Percentiles rank a stretch among this genome's conserved stretches.
Conservation (phyloP, 2,888 invertebrate genomes). For the Cryptosula pallasiana region DNA sequence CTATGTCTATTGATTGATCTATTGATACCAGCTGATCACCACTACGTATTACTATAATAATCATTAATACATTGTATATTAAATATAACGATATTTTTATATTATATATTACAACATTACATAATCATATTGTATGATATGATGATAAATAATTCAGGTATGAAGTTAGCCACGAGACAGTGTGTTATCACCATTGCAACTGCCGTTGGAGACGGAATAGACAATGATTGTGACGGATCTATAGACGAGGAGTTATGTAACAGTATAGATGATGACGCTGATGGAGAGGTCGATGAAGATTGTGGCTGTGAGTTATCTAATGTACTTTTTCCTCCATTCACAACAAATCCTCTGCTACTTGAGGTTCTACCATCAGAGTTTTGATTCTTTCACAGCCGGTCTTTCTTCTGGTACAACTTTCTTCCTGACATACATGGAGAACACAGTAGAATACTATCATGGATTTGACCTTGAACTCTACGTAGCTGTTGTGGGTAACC, state of each 20-base stretch:
- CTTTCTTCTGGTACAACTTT: constrained; percentile 30
- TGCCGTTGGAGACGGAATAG: constrained; percentile 14
- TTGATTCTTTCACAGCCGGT: too few species aligned
- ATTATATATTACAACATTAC: too few species aligned
- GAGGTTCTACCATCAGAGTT: too few species aligned
- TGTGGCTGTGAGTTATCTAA: background rate
- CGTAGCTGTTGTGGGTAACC: constrained; percentile 31
- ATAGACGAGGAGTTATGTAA: constrained; percentile 23
- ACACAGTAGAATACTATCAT: constrained; percentile 27
- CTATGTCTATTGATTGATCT: too few species aligned
- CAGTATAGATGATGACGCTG: constrained; percentile 5
- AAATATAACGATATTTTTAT: too few species aligned
- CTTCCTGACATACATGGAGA: constrained; percentile 34
- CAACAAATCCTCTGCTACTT: too few species aligned
- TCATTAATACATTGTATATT: too few species aligned
- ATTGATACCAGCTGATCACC: too few species aligned
- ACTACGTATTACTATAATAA: too few species aligned
- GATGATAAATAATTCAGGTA: too few species aligned
- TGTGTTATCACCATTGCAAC: background rate
- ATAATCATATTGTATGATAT: too few species aligned
- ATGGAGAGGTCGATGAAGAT: constrained; percentile 11
- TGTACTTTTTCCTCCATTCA: too few species aligned
- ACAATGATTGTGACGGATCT: constrained; percentile 24
- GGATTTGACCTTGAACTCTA: constrained; percentile 32
- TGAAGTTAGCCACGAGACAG: background rate